Conservation (phyloP, 53 echinoderm and acorn worm species). For the Glandiceps talaboti region DNA sequence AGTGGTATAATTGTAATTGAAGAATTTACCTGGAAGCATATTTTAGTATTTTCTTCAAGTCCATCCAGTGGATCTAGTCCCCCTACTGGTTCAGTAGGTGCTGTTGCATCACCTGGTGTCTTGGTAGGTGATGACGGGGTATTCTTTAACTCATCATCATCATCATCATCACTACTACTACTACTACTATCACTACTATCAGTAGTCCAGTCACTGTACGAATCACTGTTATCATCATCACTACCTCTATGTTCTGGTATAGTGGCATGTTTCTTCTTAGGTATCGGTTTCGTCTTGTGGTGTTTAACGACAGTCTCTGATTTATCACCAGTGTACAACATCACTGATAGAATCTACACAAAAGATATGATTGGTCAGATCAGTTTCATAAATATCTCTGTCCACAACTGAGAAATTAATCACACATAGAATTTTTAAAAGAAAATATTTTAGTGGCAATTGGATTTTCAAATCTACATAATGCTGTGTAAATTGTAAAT, state of each 20-base stretch:
- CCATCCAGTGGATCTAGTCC: slow-evolving; percentile 62
- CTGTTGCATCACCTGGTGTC: slow-evolving; percentile 1
- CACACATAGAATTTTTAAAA: no score
- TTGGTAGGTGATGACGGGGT: neutral
- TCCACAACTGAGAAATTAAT: no score
- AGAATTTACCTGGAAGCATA: slow-evolving; percentile 46
- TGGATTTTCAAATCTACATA: no score
- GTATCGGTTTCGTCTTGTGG: neutral
- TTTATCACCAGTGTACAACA: slow-evolving; percentile 72
- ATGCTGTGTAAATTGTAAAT: no score
- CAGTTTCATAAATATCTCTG: no score
- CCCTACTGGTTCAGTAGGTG: neutral
- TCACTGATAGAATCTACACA: slow-evolving; percentile 72
- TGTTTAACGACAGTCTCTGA: slow-evolving; percentile 27
- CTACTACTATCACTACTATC: neutral
- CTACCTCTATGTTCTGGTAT: slow-evolving; percentile 5
- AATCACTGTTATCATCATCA: slow-evolving; percentile 1
- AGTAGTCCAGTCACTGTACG: slow-evolving; percentile 4
- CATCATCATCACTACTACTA: neutral
- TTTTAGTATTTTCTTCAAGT: slow-evolving; percentile 66
- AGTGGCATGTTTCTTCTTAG: slow-evolving; percentile 7
- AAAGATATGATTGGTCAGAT: neutral
- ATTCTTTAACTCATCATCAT: neutral
- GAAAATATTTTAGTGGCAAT: no score
- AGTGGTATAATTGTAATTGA: no score